phyloP scores from a whole-genome alignment of 2,888 invertebrate genomes.

The Drosophila subsilvestris region DNA sequence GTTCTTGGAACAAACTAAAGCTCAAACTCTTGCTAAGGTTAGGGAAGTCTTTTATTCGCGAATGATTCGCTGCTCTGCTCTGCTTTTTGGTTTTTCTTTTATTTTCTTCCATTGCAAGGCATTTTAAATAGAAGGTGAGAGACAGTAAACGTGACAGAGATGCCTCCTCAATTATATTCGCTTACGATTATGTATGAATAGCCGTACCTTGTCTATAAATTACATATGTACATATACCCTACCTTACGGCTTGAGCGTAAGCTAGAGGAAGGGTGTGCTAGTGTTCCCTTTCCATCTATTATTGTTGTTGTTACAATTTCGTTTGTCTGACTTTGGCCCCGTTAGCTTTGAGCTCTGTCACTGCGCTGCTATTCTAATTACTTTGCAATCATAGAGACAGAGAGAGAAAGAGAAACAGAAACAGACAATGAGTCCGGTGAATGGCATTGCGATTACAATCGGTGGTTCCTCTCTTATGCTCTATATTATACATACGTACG shows the following conservation, averaged over 20 bases:
- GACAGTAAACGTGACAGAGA: too few relatives aligned
- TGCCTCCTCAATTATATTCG: background rate
- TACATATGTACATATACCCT: background rate
- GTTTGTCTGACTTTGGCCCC: constrained; percentile 63
- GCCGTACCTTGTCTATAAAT: background rate
- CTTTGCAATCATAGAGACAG: constrained; percentile 30
- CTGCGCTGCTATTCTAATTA: constrained; percentile 36
- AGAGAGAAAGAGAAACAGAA: background rate
- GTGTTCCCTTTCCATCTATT: constrained; percentile 11
- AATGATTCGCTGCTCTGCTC: background rate
- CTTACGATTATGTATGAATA: background rate
- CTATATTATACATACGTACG: constrained; percentile 6
- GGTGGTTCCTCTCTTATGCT: background rate
- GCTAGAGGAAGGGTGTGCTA: constrained; percentile 34
- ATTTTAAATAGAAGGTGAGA: background rate
- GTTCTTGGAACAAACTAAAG: too few relatives aligned
- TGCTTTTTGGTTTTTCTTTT: background rate
- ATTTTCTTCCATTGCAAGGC: background rate
- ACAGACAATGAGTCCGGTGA: background rate
- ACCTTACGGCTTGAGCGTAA: background rate
- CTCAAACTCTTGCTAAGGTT: background rate
- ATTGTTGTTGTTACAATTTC: constrained; percentile 32
- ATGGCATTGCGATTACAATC: background rate
- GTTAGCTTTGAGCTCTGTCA: constrained; percentile 27
- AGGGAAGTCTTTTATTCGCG: background rate